Evolutionary conservation across 2,888 invertebrate genomes (phyloP).

Genomic region (Andrena praecox): DNA sequence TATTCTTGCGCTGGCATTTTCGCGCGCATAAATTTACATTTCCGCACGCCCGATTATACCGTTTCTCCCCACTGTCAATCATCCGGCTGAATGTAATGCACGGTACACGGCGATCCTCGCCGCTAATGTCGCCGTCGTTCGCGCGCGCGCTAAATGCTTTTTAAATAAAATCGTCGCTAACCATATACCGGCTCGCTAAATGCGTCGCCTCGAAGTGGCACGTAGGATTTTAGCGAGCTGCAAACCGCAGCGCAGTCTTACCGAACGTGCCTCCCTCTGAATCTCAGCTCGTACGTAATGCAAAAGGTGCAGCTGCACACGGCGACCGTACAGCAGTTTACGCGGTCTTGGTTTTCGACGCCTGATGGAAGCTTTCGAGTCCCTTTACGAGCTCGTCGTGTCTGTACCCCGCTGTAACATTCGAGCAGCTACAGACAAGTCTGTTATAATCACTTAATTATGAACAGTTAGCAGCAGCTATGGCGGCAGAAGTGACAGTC

Average conservation of each 20-base stretch:
- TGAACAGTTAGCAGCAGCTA: neutral
- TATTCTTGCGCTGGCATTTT: constrained; percentile 2
- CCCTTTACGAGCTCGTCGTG: no score
- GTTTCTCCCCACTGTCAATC: constrained; percentile 1
- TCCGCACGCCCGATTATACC: neutral
- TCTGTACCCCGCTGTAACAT: neutral
- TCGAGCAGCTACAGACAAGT: neutral
- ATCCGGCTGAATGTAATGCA: neutral
- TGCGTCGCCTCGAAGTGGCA: constrained; percentile 50
- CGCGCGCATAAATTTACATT: constrained; percentile 9
- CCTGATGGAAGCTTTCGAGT: neutral
- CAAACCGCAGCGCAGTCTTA: constrained; percentile 1
- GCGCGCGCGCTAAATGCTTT: constrained; percentile 24
- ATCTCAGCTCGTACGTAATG: constrained; percentile 25
- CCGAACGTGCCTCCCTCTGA: neutral
- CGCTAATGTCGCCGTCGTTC: neutral
- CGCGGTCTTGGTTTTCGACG: constrained; percentile 5
- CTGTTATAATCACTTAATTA: neutral
- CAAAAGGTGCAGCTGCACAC: constrained; percentile 26
- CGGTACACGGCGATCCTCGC: neutral
- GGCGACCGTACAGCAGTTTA: neutral
- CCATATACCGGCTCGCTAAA: constrained; percentile 38
- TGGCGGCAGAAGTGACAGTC: neutral
- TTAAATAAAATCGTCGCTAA: constrained; percentile 34
- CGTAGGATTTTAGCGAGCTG: constrained; percentile 43